Conservation (phyloP, 2,888 invertebrate genomes). For the Drosophila antonietae region DNA sequence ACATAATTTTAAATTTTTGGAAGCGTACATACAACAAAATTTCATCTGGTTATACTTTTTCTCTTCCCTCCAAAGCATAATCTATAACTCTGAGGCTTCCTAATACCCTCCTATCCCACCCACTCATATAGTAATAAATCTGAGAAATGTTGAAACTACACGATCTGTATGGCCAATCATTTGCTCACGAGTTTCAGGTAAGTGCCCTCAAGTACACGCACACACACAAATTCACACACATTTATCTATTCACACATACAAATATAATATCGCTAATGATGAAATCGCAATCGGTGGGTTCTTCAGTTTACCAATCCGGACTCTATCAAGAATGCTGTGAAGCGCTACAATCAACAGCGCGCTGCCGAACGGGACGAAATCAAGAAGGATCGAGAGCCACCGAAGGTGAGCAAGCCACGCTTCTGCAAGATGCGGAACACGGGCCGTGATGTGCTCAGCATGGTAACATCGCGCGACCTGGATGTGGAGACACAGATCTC, state of each 20-base stretch:
- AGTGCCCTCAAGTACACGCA: conserved; percentile 5
- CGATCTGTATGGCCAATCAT: conserved; percentile 46
- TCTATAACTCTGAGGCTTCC: conserved; percentile 23
- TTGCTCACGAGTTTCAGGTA: conserved; percentile 48
- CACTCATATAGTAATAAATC: not conserved
- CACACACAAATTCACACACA: too few relatives aligned
- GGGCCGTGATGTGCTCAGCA: conserved; percentile 39
- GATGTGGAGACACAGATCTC: conserved; percentile 76
- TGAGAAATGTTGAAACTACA: conserved; percentile 37
- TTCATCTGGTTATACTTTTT: conserved; percentile 24
- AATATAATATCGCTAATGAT: too few relatives aligned
- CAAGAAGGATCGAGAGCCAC: conserved; percentile 25
- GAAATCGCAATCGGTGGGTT: too few relatives aligned
- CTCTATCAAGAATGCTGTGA: conserved; percentile 63
- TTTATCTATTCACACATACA: too few relatives aligned
- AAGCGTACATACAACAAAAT: conserved; percentile 29
- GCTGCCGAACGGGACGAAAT: conserved; percentile 55
- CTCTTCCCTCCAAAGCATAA: conserved; percentile 13
- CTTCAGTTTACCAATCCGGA: conserved; percentile 62
- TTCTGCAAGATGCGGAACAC: conserved; percentile 63
- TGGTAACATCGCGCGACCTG: conserved; percentile 55
- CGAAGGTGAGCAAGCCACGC: conserved; percentile 22
- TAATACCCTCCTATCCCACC: conserved; percentile 4
- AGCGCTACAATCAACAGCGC: conserved; percentile 60
- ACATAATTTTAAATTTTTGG: conserved; percentile 29